Percentiles rank a stretch among this genome's conserved stretches.
These are phyloP conservation scores for Drosophila tanythrix DNA, from an alignment of 2,888 invertebrate genomes.

Conservation along the genomic window DNA sequence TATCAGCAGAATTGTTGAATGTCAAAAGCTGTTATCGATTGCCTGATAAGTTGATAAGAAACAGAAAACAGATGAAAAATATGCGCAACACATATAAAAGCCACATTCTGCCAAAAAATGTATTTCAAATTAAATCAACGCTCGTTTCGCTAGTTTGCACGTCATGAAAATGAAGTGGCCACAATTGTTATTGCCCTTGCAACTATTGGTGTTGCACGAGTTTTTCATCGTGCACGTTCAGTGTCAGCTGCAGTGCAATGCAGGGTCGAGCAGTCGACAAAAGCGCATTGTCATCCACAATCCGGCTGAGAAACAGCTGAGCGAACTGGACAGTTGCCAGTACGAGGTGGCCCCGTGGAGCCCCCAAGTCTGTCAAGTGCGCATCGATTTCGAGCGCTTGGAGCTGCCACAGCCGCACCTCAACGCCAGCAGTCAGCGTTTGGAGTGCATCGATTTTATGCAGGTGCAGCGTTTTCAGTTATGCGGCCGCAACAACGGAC, in stretches of 20 bases:
- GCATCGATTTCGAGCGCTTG: constrained; percentile 78
- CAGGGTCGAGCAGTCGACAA: constrained; percentile 53
- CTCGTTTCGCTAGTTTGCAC: constrained; percentile 13
- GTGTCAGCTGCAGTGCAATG: constrained; percentile 76
- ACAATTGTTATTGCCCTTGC: constrained; percentile 20
- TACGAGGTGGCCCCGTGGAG: constrained; percentile 77
- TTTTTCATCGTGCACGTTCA: constrained; percentile 2
- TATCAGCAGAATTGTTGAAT: constrained; percentile 40
- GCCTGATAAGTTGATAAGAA: constrained; percentile 45
- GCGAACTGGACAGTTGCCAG: constrained; percentile 62
- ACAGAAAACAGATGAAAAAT: constrained; percentile 15
- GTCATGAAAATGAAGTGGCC: constrained; percentile 43
- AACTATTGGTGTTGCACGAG: constrained; percentile 2
- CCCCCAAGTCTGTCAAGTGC: constrained; percentile 78
- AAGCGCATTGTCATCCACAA: constrained; percentile 81
- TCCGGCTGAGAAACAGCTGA: constrained; percentile 57
- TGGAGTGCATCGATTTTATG: constrained; percentile 76
- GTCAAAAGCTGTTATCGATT: constrained; percentile 61
- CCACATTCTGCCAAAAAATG: constrained; percentile 17
- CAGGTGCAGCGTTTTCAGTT: constrained; percentile 82
- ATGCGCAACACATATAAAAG: constrained; percentile 40
- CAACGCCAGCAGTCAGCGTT: constrained; percentile 49
- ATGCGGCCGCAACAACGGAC: constrained; percentile 88
- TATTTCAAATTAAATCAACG: constrained; percentile 49
- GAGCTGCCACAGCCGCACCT: constrained; percentile 75